Evolutionary conservation across 1,140 invertebrate genomes (phyloP).

Genomic region (Magallana gigas): DNA sequence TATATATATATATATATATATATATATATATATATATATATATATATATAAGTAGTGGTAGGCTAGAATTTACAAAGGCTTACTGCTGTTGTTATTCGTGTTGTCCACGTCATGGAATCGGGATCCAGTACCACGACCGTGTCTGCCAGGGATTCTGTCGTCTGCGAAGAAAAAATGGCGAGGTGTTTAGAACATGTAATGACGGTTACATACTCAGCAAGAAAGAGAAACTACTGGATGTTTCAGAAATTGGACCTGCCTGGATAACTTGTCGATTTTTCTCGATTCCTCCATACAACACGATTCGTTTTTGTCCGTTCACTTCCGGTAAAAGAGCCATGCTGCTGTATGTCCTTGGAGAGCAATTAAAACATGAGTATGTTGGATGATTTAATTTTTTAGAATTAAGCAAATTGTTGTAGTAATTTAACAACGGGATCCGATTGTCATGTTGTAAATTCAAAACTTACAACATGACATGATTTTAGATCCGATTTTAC

Average conservation of each 20-base stretch:
- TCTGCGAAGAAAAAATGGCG: constrained; percentile 41
- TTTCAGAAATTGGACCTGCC: background rate
- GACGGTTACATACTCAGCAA: no score
- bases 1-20: background rate
- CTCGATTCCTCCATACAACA: constrained; percentile 61
- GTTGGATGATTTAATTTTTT: no score
- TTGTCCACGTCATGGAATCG: constrained; percentile 38
- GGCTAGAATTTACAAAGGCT: background rate
- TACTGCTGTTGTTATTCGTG: constrained; percentile 41
- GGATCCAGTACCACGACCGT: constrained; percentile 53
- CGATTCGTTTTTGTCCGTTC: constrained; percentile 42
- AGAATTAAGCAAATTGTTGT: no score
- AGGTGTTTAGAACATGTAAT: no score
- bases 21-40: background rate
- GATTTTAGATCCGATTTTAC: constrained; percentile 2
- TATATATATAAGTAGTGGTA: background rate
- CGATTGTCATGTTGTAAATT: no score
- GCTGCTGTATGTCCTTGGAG: constrained; percentile 48
- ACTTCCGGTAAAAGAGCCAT: constrained; percentile 61
- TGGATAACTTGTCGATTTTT: constrained; percentile 52
- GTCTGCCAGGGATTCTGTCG: constrained; percentile 41
- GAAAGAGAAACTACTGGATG: no score
- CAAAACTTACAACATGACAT: no score
- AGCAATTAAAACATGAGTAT: no score
- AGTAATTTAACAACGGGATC: no score